Percentiles rank a stretch among this genome's conserved stretches.
These are phyloP conservation scores for Agriopis leucophaearia DNA, from an alignment of 2,888 invertebrate species.

Conservation along the genomic window DNA sequence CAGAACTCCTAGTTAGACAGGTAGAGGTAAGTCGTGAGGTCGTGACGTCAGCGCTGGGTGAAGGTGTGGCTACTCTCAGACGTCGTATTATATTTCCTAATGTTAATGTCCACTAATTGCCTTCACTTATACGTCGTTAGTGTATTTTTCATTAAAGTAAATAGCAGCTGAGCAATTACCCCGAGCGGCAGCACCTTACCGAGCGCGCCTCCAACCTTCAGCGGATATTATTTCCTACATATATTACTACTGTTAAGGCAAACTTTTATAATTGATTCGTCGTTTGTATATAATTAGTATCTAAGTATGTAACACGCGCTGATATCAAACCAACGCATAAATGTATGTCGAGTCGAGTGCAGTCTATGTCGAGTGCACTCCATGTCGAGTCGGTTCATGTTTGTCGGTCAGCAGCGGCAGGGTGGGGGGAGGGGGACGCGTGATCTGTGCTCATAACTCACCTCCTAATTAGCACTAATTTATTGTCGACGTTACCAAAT, in stretches of 20 bases:
- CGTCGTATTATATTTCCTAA: conserved; percentile 7
- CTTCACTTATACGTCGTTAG: conserved; percentile 17
- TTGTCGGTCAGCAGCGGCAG: background rate
- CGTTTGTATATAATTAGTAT: background rate
- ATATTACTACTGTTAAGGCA: background rate
- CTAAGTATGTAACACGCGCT: background rate
- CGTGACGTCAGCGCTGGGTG: background rate
- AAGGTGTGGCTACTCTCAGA: background rate
- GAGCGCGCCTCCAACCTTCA: conserved; percentile 1
- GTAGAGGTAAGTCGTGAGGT: too few relatives aligned
- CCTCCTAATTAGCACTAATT: conserved; percentile 57
- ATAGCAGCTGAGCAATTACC: background rate
- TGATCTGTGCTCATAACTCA: conserved; percentile 33
- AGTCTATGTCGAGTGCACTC: too few relatives aligned
- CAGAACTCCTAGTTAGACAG: too few relatives aligned
- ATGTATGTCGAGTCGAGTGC: background rate
- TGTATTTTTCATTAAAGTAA: conserved; percentile 9
- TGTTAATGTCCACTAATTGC: conserved; percentile 17
- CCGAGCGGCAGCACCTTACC: too few relatives aligned
- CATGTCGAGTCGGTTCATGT: background rate
- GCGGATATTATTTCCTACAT: conserved; percentile 5
- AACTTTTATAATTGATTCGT: background rate
- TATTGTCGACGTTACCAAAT: conserved; percentile 50
- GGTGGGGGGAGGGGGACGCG: background rate
- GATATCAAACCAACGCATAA: background rate